Evolutionary conservation across 1,140 invertebrate species (phyloP).

Genomic region (Drosophila seguyi): DNA sequence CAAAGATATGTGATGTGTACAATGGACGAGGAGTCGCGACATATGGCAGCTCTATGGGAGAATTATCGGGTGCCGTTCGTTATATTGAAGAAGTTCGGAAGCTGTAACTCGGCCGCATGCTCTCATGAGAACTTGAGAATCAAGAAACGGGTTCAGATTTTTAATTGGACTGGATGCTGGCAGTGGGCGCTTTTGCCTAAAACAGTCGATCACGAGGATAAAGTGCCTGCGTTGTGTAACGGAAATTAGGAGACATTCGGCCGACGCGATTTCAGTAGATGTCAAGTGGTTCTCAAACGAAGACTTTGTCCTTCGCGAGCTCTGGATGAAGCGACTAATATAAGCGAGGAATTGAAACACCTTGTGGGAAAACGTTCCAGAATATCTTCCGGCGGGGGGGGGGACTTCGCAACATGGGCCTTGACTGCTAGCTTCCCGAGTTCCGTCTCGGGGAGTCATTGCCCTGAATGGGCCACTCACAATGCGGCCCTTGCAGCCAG

Average conservation of each 20-base stretch:
- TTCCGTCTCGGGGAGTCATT: not conserved
- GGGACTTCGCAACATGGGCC: not conserved
- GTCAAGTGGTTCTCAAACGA: not conserved
- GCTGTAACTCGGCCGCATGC: not conserved
- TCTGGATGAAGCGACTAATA: too few species aligned
- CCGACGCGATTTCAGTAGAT: too few species aligned
- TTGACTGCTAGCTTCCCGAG: not conserved
- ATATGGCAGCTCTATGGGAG: not conserved
- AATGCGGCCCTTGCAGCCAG: too few species aligned
- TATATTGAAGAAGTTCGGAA: not conserved
- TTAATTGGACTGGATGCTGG: not conserved
- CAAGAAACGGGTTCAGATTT: not conserved
- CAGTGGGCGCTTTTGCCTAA: not conserved
- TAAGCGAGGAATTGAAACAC: not conserved
- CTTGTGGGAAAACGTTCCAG: not conserved
- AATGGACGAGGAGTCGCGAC: too few species aligned
- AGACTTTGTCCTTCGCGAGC: too few species aligned
- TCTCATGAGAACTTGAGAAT: not conserved
- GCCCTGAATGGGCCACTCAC: not conserved
- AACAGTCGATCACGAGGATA: not conserved
- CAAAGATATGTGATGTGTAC: too few species aligned
- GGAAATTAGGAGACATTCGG: not conserved
- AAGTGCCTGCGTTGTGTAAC: not conserved
- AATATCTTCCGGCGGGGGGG: not conserved
- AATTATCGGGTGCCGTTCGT: not conserved